Evolutionary conservation across 1,140 invertebrate species (phyloP), one percentile per base, ranked within the genome.

Genomic region (Helicoverpa zea): DNA sequence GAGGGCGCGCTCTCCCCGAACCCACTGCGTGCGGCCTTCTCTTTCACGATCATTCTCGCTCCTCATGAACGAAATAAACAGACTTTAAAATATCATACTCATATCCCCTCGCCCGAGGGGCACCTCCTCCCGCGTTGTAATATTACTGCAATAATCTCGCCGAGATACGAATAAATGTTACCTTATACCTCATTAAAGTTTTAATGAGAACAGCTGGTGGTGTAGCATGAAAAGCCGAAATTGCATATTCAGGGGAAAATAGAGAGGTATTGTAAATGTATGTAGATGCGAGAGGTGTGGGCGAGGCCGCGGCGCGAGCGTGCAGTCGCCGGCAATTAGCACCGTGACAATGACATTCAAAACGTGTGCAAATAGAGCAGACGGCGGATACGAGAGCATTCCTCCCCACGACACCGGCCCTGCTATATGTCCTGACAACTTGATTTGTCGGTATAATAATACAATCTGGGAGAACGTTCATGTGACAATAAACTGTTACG

Each of bases 311-410:
- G 61, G 30, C 68, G 75, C 72, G 23, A 23, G 84, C 76, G 81
- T 81, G 80, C 84, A 86, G 83, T 87, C 82, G 86, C 75, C 80
- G 84, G 83, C 89, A 92, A 91, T 92, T 93, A 93, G 90, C 87
- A 87, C 84, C 79, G 80, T 89, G 89, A 93, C 91, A 93, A 93
- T 93, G 91, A 92, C 91, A 93, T 92, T 92, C 91, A 93, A 90
- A 90, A 92, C 88, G 89, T 91, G 90, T 90, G 89, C 90, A 90
- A 93, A 92, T 93, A 91, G 86, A 89, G 82, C 84, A 79, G 59
- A 84, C 83, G 80, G 66, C 72, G 82, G 43, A 80, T 73, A 61
- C 56, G 51, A 80, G 49, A 18, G 16, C 52, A 18, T 58, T 14
- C 52, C 51, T 4, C 80, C 51, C 51, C 29, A 23, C 75, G 43